Conservation (phyloP, 2,888 invertebrate genomes). For the Leptinotarsa juncta region DNA sequence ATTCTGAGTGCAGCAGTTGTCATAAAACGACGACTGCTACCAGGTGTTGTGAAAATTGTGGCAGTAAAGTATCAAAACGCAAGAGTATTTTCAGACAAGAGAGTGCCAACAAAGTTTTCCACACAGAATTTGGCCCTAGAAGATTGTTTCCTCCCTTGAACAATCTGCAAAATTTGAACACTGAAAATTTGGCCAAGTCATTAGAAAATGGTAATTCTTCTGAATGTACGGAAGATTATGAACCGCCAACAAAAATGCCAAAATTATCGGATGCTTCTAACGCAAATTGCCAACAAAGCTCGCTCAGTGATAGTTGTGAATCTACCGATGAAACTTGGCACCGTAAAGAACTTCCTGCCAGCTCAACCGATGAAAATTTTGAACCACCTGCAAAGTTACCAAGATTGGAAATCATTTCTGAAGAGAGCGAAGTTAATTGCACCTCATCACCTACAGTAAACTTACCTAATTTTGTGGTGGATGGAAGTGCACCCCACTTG, state of each 20-base stretch:
- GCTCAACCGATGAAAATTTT: background rate
- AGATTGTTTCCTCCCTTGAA: constrained; percentile 52
- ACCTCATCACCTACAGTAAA: constrained; percentile 74
- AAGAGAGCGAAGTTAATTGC: constrained; percentile 34
- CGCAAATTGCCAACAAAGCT: background rate
- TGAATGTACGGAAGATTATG: constrained; percentile 12
- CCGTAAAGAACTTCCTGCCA: background rate
- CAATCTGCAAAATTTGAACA: constrained; percentile 26
- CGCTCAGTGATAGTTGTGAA: background rate
- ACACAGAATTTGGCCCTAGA: constrained; percentile 48
- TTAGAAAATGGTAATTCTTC: constrained; percentile 15
- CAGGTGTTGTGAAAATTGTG: constrained; percentile 55
- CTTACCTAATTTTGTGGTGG: constrained; percentile 81
- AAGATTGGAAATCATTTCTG: constrained; percentile 32
- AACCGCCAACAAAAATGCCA: constrained; percentile 31
- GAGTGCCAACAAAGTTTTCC: constrained; percentile 52
- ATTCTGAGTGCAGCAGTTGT: constrained; percentile 47
- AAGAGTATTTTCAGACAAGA: constrained; percentile 50
- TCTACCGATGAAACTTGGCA: background rate
- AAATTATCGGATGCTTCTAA: constrained; percentile 14
- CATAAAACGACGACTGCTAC: constrained; percentile 27
- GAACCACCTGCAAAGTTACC: constrained; percentile 22
- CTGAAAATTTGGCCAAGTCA: constrained; percentile 55
- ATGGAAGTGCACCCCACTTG: constrained; percentile 83
- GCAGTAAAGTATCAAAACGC: constrained; percentile 45